phyloP scores from a whole-genome alignment of 2,888 invertebrate genomes.

The Pseudanteris insignis region DNA sequence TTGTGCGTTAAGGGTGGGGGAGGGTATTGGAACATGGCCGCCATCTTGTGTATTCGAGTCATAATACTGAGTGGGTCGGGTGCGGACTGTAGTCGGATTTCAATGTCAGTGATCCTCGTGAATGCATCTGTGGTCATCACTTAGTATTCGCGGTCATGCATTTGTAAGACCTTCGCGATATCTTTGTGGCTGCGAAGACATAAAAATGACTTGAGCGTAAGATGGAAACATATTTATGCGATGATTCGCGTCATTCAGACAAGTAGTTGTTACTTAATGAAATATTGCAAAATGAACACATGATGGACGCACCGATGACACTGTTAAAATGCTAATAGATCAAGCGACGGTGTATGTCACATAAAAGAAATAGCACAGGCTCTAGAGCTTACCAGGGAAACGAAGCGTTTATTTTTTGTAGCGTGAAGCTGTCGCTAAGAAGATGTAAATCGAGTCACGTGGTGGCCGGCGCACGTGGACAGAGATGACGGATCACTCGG shows the following conservation, averaged over 20 bases:
- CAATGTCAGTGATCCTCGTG: constrained; percentile 65
- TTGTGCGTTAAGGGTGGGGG: constrained; percentile 36
- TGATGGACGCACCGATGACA: too few species aligned
- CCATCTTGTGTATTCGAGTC: constrained; percentile 65
- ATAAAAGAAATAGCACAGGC: too few species aligned
- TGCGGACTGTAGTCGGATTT: constrained; percentile 59
- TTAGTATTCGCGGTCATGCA: constrained; percentile 59
- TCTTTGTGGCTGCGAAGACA: constrained; percentile 55
- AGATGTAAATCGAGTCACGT: constrained; percentile 38
- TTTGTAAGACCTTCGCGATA: constrained; percentile 56
- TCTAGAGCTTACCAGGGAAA: too few species aligned
- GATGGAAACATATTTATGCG: constrained; percentile 5
- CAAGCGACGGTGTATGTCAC: too few species aligned
- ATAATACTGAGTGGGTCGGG: constrained; percentile 50
- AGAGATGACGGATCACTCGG: constrained; percentile 21
- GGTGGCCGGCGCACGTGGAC: constrained; percentile 31
- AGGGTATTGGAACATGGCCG: constrained; percentile 60
- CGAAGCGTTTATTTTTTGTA: too few species aligned
- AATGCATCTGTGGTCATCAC: constrained; percentile 60
- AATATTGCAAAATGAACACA: too few species aligned
- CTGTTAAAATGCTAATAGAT: too few species aligned
- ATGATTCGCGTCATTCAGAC: constrained; percentile 18
- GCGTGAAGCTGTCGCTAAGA: too few species aligned
- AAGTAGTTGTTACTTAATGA: too few species aligned
- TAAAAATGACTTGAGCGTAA: constrained; percentile 20